Percentiles rank a stretch among this genome's conserved stretches.
phyloP scores from a whole-genome alignment of 2,888 invertebrate species.

The Cosmia trapezina region DNA sequence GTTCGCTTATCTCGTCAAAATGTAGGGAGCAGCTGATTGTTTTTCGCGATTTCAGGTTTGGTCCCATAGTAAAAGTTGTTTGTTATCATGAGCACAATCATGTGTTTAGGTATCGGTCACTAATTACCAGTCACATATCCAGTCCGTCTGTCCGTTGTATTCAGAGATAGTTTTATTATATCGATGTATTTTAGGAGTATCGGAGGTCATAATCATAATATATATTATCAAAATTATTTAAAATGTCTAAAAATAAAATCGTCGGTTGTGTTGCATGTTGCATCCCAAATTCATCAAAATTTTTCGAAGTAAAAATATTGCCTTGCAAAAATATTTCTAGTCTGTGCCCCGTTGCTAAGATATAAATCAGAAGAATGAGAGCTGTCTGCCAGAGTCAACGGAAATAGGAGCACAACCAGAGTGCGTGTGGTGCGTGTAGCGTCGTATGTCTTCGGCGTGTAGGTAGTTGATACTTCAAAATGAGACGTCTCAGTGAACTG shows the following conservation, averaged over 20 bases:
- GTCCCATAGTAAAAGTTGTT: too few relatives aligned
- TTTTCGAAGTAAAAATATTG: too few relatives aligned
- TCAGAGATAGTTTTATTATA: not conserved
- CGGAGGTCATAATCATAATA: too few relatives aligned
- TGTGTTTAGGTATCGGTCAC: too few relatives aligned
- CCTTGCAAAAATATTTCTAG: not conserved
- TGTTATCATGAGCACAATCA: too few relatives aligned
- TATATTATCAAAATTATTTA: not conserved
- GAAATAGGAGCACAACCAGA: not conserved
- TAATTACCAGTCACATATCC: too few relatives aligned
- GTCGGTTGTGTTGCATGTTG: not conserved
- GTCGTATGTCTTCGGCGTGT: too few relatives aligned
- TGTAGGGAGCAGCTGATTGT: too few relatives aligned
- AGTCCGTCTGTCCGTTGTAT: not conserved
- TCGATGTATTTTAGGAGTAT: too few relatives aligned
- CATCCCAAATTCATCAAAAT: not conserved
- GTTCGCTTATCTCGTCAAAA: too few relatives aligned
- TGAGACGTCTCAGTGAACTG: not conserved
- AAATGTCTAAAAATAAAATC: not conserved
- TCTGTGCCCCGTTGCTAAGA: not conserved
- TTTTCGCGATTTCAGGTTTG: too few relatives aligned
- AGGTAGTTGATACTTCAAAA: not conserved
- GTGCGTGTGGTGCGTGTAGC: too few relatives aligned
- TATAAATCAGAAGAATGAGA: not conserved
- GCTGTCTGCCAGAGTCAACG: not conserved